Evolutionary conservation across 2,888 invertebrate genomes (phyloP).

Genomic region (Deroplatys truncata): DNA sequence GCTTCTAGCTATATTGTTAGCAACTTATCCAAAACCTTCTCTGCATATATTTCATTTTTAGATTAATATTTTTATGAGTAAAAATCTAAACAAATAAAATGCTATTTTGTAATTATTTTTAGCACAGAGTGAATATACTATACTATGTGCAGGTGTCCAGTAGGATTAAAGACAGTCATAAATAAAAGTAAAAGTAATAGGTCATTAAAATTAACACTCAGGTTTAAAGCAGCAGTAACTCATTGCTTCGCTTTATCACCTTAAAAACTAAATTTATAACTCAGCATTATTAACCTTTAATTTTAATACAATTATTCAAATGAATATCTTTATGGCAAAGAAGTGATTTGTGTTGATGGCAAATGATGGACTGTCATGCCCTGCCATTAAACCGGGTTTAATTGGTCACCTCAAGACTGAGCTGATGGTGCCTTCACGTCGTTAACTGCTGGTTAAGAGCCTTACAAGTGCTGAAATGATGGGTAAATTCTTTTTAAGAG

Average conservation of each 20-base stretch:
- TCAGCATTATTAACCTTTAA: not conserved
- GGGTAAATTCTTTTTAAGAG: not conserved
- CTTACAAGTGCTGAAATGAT: not conserved
- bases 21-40: no score
- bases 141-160: not conserved
- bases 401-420: not conserved
- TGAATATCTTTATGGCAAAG: not conserved
- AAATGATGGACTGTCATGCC: not conserved
- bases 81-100: no score
- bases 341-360: not conserved
- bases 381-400: not conserved
- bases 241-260: not conserved
- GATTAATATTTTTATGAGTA: no score
- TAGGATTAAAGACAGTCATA: not conserved
- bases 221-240: not conserved
- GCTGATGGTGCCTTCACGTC: not conserved
- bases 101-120: no score
- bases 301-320: not conserved
- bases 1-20: no score
- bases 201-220: not conserved
- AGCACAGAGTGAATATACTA: not conserved
- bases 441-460: not conserved
- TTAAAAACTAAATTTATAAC: not conserved
- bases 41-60: no score
- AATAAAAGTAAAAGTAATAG: not conserved